Evolutionary conservation across 2,113 vertebrate species (phyloP).

Genomic region (Nothobranchius furzeri): DNA sequence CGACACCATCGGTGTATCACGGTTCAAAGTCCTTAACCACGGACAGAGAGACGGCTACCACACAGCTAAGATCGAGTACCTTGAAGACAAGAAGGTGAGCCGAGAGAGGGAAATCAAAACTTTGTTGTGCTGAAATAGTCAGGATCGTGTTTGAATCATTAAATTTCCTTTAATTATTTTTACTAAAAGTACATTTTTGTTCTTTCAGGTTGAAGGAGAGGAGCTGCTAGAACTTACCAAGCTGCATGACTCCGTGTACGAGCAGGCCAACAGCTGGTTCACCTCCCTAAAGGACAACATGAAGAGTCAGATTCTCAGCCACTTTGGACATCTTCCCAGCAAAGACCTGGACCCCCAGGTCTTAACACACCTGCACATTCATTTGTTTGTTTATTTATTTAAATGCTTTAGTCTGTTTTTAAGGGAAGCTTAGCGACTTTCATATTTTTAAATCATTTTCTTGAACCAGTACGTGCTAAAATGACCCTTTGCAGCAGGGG

Average conservation of each 20-base stretch:
- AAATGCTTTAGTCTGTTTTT: not conserved
- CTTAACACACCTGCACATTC: not conserved
- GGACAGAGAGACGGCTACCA: conserved; percentile 91
- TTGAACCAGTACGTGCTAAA: no score
- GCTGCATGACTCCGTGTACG: conserved; percentile 88
- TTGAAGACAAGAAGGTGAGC: conserved; percentile 88
- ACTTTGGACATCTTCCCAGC: conserved; percentile 89
- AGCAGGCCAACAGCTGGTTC: conserved; percentile 91
- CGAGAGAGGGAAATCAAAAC: not conserved
- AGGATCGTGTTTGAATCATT: not conserved
- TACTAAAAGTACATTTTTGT: not conserved
- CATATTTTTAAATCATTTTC: no score
- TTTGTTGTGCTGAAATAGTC: no score
- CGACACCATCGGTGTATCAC: conserved; percentile 86
- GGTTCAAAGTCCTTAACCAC: conserved; percentile 89
- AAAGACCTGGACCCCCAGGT: conserved; percentile 90
- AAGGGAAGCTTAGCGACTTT: no score
- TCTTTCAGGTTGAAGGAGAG: conserved; percentile 83
- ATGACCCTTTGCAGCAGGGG: no score
- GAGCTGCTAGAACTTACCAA: conserved; percentile 85
- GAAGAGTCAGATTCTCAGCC: conserved; percentile 91
- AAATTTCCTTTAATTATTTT: not conserved
- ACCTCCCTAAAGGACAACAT: conserved; percentile 90
- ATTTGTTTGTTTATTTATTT: no score
- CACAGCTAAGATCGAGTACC: conserved; percentile 92